Base-by-base conservation (phyloP, 2,888 invertebrate genomes). In the Drosophila colorata region DNA sequence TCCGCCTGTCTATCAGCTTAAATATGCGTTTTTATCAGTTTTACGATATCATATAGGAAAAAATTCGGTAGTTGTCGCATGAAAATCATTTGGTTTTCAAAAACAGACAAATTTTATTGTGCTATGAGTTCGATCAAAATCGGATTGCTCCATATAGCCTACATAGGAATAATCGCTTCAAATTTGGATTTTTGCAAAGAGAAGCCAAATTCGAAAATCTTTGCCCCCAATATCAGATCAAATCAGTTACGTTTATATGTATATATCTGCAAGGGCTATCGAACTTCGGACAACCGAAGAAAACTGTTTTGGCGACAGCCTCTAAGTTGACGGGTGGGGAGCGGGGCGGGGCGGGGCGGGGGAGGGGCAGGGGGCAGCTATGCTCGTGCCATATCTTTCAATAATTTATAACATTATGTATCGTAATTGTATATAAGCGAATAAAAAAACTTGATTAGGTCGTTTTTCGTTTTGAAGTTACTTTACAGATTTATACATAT, bases 401-500 rank as follows among this genome's bases (percentile, higher is more conserved):
- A 61, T 69, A 73, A 59, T 67, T 58, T 48, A 57, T 76, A 74
- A 74, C 74, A 74, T 78, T 75, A 74, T 74, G 56, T 69, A 70
- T 67, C 48, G 46, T 57, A 70, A 73, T 74, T 70, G 66, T 78
- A 76, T 80, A 80, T 78, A 85, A 83, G 81, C 83, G 81, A 87
- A 87, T 87, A 85, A 88, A 82, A 77, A 87, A 82, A 87, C 83
- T 80, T 74, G 78, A 80, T 80, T 82, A 80, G 84, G 68, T 72
- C 60, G 64, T 77, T 80, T 66, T 55, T 58, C 46, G 23, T 58
- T 61, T 70, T 61, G 51, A 60, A 64, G 43, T 75, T 74, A 74
- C 69, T 82, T 75, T 84, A 84, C 82, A 82, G 66, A 25, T 68
- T 74, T 74, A 71, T 74, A 71, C 68, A 76, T 76, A 78, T 70